Percentiles rank a stretch among this genome's conserved stretches.
Conservation (phyloP, 2,113 vertebrate genomes). For the Sylvilagus bachmani region DNA sequence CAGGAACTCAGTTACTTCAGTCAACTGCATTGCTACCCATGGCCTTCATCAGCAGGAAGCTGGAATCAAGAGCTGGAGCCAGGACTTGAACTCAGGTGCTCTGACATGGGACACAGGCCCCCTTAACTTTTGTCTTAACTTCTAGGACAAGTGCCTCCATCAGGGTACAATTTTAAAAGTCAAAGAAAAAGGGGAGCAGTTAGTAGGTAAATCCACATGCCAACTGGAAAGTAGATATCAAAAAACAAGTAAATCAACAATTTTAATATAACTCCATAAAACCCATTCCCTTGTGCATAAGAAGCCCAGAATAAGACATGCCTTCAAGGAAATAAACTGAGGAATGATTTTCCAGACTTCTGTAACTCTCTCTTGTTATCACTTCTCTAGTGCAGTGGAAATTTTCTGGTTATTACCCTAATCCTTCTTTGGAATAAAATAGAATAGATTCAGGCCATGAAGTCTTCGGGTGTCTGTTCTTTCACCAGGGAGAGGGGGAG, state of each 20-base stretch:
- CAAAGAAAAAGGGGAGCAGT: not conserved
- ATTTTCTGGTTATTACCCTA: conserved; percentile 26
- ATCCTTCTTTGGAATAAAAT: conserved; percentile 48
- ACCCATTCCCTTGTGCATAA: not conserved
- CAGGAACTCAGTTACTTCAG: no score
- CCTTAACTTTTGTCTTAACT: no score
- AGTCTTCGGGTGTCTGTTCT: not conserved
- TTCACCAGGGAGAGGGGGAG: not conserved
- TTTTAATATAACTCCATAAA: not conserved
- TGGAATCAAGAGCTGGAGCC: no score
- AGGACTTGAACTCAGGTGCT: no score
- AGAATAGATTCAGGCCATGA: conserved; percentile 45
- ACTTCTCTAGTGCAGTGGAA: conserved; percentile 52
- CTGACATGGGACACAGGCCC: no score
- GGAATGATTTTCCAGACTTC: not conserved
- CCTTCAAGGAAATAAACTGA: not conserved
- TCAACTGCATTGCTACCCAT: no score
- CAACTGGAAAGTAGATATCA: not conserved
- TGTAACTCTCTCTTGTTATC: not conserved
- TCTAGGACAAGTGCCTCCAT: no score
- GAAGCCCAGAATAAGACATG: not conserved
- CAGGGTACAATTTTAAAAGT: not conserved
- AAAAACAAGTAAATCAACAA: not conserved
- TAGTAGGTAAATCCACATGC: not conserved
- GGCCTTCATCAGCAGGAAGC: no score